Evolutionary conservation across 2,797 vertebrate species (phyloP), one percentile per base, ranked within the genome.

Genomic region (Micropoecilia bifurca): DNA sequence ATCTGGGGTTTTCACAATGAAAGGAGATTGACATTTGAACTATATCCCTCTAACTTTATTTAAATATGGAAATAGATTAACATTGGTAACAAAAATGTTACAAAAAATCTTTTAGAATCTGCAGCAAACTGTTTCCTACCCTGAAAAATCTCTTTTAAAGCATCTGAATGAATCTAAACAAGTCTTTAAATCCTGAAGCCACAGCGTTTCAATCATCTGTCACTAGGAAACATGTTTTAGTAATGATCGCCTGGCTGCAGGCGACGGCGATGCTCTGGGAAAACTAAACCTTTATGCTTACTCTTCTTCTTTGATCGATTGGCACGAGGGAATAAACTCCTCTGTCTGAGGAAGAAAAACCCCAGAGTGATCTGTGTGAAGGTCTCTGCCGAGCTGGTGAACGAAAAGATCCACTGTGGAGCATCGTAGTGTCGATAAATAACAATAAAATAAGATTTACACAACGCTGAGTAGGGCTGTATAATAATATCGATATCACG

Each of bases 281-380:
- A 57, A 45, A n/a, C 45, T 22, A n/a, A 20, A 4, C 25, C 41
- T 75, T 41, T 12, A 30, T 59, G 14, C 4, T 61, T 12, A 59
- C 25, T 59, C n/a, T 46, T 45, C 39, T 61, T 45, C 72, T n/a
- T 53, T 57, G 77, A 85, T 88, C 74, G 73, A 81, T 85, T 41
- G 61, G 39, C 47, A 39, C 59, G 36, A 61, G 48, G 53, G 39
- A 46, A 12, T 20, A 45, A 74, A n/a, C 16, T 74, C 53, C 48
- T 77, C 53, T 71, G 59, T 45, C 36, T 71, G n/a, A 71, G 63
- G 47, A 75, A 74, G 20, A 81, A 77, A 41, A 30, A 45, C 16
- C 46, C 25, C 16, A 59, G 50, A 77, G 30, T 30, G 45, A 71
- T 45, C 22, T 69, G n/a, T 45, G 16, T 81, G 55, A 77, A 75